These are phyloP conservation scores for Syngnathoides biaculeatus DNA, from an alignment of 2,113 vertebrate genomes.

Conservation along the genomic window DNA sequence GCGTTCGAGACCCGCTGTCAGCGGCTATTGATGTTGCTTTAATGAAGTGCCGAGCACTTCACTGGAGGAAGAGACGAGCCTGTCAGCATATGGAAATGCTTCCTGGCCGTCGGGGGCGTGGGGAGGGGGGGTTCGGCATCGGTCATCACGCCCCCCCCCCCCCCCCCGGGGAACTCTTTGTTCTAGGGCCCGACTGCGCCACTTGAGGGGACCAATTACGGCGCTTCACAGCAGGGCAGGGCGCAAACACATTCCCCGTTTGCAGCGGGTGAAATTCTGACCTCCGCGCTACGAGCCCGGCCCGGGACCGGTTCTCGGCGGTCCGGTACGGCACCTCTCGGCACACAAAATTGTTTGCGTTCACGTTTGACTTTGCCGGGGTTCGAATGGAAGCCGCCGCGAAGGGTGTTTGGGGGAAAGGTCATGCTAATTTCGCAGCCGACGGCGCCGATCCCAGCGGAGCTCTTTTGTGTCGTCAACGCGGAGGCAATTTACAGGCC, in stretches of 20 bases:
- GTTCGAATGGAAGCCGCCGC: constrained; percentile 29
- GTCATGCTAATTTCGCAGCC: constrained; percentile 45
- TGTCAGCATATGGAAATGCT: constrained; percentile 76
- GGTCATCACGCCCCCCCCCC: constrained; percentile 71
- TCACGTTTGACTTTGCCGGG: background rate
- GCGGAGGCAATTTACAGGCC: constrained; percentile 58
- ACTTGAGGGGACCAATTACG: constrained; percentile 76
- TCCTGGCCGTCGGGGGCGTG: constrained; percentile 71
- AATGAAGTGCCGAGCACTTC: constrained; percentile 71
- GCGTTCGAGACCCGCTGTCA: constrained; percentile 59
- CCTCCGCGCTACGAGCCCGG: constrained; percentile 38
- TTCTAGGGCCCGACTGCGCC: constrained; percentile 70
- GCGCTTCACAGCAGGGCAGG: constrained; percentile 69
- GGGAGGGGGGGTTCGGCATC: constrained; percentile 64
- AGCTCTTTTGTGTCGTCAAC: constrained; percentile 52
- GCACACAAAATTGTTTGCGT: constrained; percentile 9
- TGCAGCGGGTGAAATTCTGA: constrained; percentile 77
- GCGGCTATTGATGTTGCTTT: constrained; percentile 75
- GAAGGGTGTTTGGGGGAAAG: constrained; percentile 45
- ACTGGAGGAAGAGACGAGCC: constrained; percentile 66
- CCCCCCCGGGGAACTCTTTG: constrained; percentile 75
- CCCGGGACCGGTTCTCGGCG: constrained; percentile 7
- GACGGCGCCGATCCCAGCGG: constrained; percentile 30
- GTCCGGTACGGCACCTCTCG: background rate
- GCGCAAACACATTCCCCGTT: constrained; percentile 72